Evolutionary conservation across 2,888 invertebrate genomes (phyloP).

Genomic region (Melikaiella ostensackeni): DNA sequence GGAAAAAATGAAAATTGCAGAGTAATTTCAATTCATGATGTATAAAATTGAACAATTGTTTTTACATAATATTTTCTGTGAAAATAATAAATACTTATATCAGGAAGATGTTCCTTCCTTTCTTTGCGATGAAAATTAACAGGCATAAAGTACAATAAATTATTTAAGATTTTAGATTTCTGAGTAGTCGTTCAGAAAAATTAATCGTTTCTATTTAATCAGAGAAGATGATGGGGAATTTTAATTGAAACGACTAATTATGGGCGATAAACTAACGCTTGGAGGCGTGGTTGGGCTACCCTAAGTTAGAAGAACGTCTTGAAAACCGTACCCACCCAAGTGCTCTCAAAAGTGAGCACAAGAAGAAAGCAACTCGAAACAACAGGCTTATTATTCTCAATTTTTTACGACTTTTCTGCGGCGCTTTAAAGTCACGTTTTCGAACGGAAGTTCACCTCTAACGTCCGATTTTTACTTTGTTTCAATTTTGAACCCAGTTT

Average conservation of each 20-base stretch:
- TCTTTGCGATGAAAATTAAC: neutral
- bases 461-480: conserved; percentile 68
- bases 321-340: neutral
- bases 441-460: conserved; percentile 59
- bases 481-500: conserved; percentile 66
- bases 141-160: neutral
- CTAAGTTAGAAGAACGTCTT: conserved; percentile 37
- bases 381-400: conserved; percentile 42
- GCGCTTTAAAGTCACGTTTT: conserved; percentile 64
- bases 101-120: too few relatives aligned
- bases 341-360: conserved; percentile 2
- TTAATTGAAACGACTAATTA: conserved; percentile 63
- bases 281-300: conserved; percentile 51
- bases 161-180: neutral
- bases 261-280: conserved; percentile 52
- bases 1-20: too few relatives aligned
- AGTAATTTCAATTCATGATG: too few relatives aligned
- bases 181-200: conserved; percentile 9
- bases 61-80: too few relatives aligned
- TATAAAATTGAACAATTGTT: too few relatives aligned
- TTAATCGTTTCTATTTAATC: conserved; percentile 54
- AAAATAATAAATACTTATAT: too few relatives aligned
- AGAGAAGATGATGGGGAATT: conserved; percentile 57
- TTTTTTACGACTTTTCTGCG: conserved; percentile 48
- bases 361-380: conserved; percentile 41